Evolutionary conservation across 2,888 invertebrate genomes (phyloP), one percentile per base, ranked within the genome.

Genomic region (Calliphora vomitoria): DNA sequence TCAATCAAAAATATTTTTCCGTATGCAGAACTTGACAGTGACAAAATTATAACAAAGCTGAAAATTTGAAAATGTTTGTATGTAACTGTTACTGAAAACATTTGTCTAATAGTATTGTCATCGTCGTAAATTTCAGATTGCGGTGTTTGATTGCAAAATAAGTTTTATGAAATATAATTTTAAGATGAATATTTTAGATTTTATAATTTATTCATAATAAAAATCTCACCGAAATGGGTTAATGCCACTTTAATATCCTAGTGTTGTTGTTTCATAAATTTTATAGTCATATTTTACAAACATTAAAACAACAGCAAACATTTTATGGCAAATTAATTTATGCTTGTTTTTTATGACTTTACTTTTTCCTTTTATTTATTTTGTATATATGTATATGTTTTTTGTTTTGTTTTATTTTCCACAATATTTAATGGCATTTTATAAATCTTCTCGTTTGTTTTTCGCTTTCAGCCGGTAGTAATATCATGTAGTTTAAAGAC

Each of bases 261-360:
- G 41, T 71, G 15, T 71, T 38, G 8, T 35, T 74, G 15, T 38
- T 82, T 66, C 41, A 64, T 62, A 71, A 53, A 20, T 85, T 75
- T 80, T 69, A 78, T 74, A 68, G 71, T 75, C 74, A 75, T 62
- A 85, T 75, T 74, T 75, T 69, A 68, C 20, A 74, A 80, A 60
- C 53, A 50, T 62, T 69, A 80, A 74, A 47, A 64, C 18, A 64
- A 75, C 47, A 68, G 50, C 55, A 72, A 72, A 79, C 20, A 50
- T 80, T 85, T 85, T 80, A 85, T 85, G 80, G 60, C 60, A 80
- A 75, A 80, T 80, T 74, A 85, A 80, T 80, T 85, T 85, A 75
- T 80, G 85, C 47, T 74, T 20, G 18, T 75, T 74, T 85, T 85
- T 80, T 85, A 80, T 80, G 47, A 50, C 60, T 50, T 13, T 74